phyloP scores from a whole-genome alignment of 2,888 invertebrate species.

The Drosophila maculinotata region DNA sequence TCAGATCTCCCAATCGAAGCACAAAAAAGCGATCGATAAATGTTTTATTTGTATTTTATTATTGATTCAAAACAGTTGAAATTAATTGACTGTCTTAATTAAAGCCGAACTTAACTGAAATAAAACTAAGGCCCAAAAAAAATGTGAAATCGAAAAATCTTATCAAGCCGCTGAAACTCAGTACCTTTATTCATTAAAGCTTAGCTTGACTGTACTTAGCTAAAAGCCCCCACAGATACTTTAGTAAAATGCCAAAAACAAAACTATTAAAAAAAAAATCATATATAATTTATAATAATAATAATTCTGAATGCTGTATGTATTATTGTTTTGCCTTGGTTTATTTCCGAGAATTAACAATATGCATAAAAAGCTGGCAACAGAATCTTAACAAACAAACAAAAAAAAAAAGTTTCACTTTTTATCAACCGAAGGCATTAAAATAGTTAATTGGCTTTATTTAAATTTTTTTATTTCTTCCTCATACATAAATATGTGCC shows the following conservation, averaged over 20 bases:
- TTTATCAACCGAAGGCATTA: slow-evolving; percentile 79
- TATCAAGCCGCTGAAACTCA: not conserved
- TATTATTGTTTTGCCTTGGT: slow-evolving; percentile 70
- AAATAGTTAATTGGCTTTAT: slow-evolving; percentile 82
- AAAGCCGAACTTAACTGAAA: not conserved
- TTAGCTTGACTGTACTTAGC: no score
- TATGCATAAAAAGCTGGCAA: slow-evolving; percentile 70
- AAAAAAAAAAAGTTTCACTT: slow-evolving; percentile 79
- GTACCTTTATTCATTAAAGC: no score
- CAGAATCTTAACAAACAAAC: slow-evolving; percentile 50
- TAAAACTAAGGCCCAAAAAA: not conserved
- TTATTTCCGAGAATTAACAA: slow-evolving; percentile 79
- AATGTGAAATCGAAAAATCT: slow-evolving; percentile 2
- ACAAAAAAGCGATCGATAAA: slow-evolving; percentile 7
- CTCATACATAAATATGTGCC: slow-evolving; percentile 81
- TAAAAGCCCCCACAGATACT: no score
- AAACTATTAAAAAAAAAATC: slow-evolving; percentile 38
- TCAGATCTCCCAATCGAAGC: slow-evolving; percentile 6
- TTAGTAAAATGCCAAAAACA: slow-evolving; percentile 11
- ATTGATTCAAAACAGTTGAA: not conserved
- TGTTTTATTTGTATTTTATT: slow-evolving; percentile 6
- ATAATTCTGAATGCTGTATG: slow-evolving; percentile 30
- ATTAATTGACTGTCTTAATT: slow-evolving; percentile 1
- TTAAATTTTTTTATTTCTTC: slow-evolving; percentile 77
- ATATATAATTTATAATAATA: slow-evolving; percentile 31